Percentiles rank a stretch among this genome's conserved stretches.
Conservation (phyloP, 2,797 vertebrate species). For the Synanceia verrucosa region DNA sequence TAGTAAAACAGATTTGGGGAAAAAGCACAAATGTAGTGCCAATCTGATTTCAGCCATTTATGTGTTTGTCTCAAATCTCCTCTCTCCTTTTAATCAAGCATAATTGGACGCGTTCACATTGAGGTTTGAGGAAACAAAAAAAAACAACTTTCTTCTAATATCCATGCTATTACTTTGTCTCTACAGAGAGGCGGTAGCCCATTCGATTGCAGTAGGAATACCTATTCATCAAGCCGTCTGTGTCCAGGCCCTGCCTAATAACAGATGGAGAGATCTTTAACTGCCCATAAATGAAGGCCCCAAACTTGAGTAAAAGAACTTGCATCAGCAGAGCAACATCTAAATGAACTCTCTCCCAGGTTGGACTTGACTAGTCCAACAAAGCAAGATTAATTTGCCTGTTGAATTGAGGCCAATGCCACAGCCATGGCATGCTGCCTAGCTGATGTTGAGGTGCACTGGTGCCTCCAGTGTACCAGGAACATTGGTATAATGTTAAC, state of each 20-base stretch:
- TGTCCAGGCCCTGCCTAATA: conserved; percentile 62
- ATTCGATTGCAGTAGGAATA: conserved; percentile 75
- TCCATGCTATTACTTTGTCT: conserved; percentile 72
- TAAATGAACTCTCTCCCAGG: conserved; percentile 69
- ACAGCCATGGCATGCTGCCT: conserved; percentile 70
- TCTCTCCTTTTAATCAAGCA: conserved; percentile 56
- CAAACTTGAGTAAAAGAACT: conserved; percentile 78
- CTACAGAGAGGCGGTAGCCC: conserved; percentile 52
- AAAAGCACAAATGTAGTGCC: conserved; percentile 1
- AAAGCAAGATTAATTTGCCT: conserved; percentile 88
- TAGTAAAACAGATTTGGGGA: conserved; percentile 27
- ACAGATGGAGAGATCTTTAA: conserved; percentile 81
- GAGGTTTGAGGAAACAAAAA: conserved; percentile 69
- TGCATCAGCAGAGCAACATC: conserved; percentile 79
- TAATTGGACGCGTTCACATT: conserved; percentile 61
- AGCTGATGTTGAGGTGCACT: conserved; percentile 62
- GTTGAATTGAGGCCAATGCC: conserved; percentile 78
- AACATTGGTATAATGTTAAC: conserved; percentile 54
- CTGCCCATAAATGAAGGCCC: conserved; percentile 78
- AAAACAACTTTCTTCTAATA: conserved; percentile 67
- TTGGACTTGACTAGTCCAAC: conserved; percentile 80
- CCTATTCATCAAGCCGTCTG: conserved; percentile 77
- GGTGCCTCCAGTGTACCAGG: conserved; percentile 59
- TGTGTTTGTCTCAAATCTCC: conserved; percentile 12
- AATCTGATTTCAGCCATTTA: conserved; percentile 18